Conservation (phyloP, 2,797 vertebrate genomes). For the Paguma larvata region DNA sequence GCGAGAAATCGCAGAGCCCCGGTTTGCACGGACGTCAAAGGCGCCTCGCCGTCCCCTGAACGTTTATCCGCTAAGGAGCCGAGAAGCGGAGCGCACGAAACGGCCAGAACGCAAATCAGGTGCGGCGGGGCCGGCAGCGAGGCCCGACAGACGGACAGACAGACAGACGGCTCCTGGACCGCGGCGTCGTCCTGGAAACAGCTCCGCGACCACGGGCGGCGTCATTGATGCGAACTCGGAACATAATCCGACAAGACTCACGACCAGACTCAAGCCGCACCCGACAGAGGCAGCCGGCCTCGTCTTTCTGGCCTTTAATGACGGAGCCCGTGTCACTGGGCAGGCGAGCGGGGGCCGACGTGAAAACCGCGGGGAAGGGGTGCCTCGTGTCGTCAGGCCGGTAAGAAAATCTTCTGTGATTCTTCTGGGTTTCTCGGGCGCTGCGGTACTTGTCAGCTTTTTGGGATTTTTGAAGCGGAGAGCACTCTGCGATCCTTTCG, state of each 20-base stretch:
- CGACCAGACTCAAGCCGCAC: accelerated
- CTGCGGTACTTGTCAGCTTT: background rate
- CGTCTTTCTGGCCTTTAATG: accelerated
- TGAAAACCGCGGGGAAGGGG: accelerated
- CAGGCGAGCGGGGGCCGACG: accelerated
- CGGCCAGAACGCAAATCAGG: background rate
- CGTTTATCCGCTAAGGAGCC: background rate
- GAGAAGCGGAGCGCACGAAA: background rate
- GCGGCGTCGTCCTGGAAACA: background rate
- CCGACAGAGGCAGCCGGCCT: accelerated
- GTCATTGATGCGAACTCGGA: too few species aligned
- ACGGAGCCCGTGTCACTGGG: accelerated
- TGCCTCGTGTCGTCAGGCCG: background rate
- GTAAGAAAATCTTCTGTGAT: background rate
- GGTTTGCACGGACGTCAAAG: constrained; percentile 65
- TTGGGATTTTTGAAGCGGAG: background rate
- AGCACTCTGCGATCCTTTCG: background rate
- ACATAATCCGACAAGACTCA: too few species aligned
- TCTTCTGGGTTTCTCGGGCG: background rate
- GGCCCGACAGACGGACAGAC: too few species aligned
- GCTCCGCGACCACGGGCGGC: accelerated
- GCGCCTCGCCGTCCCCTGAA: background rate
- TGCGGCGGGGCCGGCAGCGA: accelerated
- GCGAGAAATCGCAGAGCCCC: constrained; percentile 63
- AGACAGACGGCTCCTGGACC: too few species aligned